A percentile compares a stretch with the other conserved stretches of the same genome.
Evolutionary conservation across 2,113 vertebrate species (phyloP).

Genomic region (Leucopsar rothschildi): DNA sequence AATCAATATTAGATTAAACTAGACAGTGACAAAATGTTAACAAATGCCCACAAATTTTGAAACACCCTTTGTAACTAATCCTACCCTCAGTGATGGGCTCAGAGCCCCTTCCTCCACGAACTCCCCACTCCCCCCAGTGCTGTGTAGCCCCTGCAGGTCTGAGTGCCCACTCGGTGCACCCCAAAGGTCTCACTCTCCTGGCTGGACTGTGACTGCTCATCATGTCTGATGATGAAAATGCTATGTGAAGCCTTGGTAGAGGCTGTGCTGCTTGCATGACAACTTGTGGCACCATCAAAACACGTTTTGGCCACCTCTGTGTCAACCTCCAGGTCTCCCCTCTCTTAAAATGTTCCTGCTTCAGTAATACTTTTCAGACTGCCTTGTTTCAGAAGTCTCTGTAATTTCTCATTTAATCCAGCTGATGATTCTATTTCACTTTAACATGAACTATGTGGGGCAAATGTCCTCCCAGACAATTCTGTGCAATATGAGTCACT

Average conservation of each 20-base stretch:
- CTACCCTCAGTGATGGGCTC: neutral
- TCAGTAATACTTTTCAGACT: neutral
- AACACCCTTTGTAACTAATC: neutral
- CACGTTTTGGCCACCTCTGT: neutral
- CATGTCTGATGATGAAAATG: accelerated
- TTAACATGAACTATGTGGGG: neutral
- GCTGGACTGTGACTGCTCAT: neutral
- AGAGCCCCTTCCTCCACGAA: accelerated
- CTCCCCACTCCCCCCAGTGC: accelerated
- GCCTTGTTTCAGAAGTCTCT: neutral
- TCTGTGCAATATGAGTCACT: neutral
- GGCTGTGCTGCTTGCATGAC: neutral
- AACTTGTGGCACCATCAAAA: neutral
- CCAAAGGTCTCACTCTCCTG: neutral
- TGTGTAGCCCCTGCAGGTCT: neutral
- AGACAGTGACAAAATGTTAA: neutral
- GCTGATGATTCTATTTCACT: neutral
- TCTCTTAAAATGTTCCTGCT: neutral
- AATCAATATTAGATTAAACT: neutral
- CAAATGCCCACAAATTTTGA: neutral
- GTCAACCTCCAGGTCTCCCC: neutral
- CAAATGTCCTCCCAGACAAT: neutral
- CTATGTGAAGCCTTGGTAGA: neutral
- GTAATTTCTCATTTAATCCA: neutral
- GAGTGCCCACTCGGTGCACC: neutral